Evolutionary conservation across 2,113 vertebrate genomes (phyloP).

Genomic region (Nesoenas mayeri): DNA sequence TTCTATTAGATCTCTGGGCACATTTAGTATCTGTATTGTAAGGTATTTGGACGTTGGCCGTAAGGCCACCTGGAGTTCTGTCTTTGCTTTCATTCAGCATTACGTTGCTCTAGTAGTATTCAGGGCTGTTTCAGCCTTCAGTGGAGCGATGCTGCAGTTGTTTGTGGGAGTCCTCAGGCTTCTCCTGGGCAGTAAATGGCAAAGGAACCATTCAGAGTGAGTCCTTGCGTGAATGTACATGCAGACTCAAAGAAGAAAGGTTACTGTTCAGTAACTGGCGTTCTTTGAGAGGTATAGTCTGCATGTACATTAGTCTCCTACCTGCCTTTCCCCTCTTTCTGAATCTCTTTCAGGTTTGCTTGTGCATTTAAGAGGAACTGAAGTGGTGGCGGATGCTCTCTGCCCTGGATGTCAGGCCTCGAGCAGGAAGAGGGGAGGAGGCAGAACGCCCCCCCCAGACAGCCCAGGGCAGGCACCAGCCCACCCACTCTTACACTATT

Average conservation of each 20-base stretch:
- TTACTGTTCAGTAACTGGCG: slow-evolving; percentile 67
- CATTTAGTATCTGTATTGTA: neutral
- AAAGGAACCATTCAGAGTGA: slow-evolving; percentile 8
- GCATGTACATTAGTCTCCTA: slow-evolving; percentile 68
- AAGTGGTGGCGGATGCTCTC: slow-evolving; percentile 63
- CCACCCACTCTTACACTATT: slow-evolving; percentile 52
- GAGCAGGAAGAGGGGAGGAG: slow-evolving; percentile 58
- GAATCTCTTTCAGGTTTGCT: slow-evolving; percentile 70
- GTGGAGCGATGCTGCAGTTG: neutral
- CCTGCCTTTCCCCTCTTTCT: slow-evolving; percentile 70
- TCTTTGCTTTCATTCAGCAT: neutral
- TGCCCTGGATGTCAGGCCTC: slow-evolving; percentile 55
- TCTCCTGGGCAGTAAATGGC: slow-evolving; percentile 17
- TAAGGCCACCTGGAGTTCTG: neutral
- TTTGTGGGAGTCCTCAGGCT: neutral
- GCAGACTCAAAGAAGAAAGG: slow-evolving; percentile 71
- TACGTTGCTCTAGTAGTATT: neutral
- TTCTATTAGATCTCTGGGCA: neutral
- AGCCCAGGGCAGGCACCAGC: slow-evolving; percentile 45
- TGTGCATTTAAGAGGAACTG: slow-evolving; percentile 67
- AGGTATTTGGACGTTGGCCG: neutral
- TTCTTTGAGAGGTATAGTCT: slow-evolving; percentile 63
- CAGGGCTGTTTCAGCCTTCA: slow-evolving; percentile 7
- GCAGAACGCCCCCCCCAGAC: slow-evolving; percentile 9
- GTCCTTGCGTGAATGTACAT: slow-evolving; percentile 31